Conservation (phyloP, 2,888 invertebrate species). For the Xestobium rufovillosum region DNA sequence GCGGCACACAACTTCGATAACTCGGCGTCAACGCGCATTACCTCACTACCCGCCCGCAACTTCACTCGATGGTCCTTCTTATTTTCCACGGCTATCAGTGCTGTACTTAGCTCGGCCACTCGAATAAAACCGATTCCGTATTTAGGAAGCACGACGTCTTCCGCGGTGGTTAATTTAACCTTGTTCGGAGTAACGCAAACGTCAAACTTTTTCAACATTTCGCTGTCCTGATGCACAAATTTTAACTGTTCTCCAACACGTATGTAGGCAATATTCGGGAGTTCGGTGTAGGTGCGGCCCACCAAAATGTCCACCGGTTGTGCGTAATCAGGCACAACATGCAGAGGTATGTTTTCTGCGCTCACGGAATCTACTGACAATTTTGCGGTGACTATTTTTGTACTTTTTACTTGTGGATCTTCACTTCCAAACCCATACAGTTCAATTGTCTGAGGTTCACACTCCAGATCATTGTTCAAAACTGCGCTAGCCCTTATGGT, state of each 20-base stretch:
- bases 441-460: conserved; percentile 2
- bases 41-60: too few relatives aligned
- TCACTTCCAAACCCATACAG: neutral
- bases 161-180: neutral
- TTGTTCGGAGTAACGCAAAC: neutral
- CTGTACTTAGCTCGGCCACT: neutral
- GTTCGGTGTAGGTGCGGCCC: conserved; percentile 4
- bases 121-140: neutral
- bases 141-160: neutral
- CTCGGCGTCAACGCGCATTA: too few relatives aligned
- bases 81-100: too few relatives aligned
- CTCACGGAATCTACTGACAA: conserved; percentile 1
- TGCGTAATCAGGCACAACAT: conserved; percentile 2
- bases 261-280: conserved; percentile 5
- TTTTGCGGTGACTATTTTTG: neutral
- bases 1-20: too few relatives aligned
- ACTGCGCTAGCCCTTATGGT: conserved; percentile 3
- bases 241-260: conserved; percentile 2
- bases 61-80: too few relatives aligned
- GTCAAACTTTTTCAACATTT: conserved; percentile 4
- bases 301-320: conserved; percentile 2
- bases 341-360: neutral
- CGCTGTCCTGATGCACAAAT: conserved; percentile 3
- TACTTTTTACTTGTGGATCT: neutral
- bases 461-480: neutral